phyloP scores from a whole-genome alignment of 2,113 vertebrate species.

The Oncorhynchus nerka region DNA sequence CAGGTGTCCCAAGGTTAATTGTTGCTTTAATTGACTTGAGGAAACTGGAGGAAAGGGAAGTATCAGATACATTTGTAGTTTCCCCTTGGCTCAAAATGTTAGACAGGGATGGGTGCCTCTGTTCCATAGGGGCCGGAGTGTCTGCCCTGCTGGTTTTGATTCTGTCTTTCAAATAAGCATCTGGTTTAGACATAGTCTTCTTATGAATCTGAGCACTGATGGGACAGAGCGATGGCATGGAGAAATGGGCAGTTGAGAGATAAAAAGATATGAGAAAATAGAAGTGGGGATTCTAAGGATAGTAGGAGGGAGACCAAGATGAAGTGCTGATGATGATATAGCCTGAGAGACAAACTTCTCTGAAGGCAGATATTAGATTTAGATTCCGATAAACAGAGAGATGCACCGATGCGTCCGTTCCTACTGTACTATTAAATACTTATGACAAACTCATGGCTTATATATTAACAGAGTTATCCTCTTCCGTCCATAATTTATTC shows the following conservation, averaged over 20 bases:
- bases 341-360: background rate
- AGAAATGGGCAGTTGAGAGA: background rate
- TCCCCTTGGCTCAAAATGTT: background rate
- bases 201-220: too few species aligned
- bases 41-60: slow-evolving; percentile 16
- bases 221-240: background rate
- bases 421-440: slow-evolving; percentile 55
- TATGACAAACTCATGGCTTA: slow-evolving; percentile 64
- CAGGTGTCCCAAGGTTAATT: slow-evolving; percentile 61
- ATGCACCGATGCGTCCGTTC: slow-evolving; percentile 53
- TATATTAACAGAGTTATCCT: slow-evolving; percentile 64
- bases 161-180: too few species aligned
- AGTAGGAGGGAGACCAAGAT: background rate
- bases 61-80: background rate
- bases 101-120: too few species aligned
- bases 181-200: too few species aligned
- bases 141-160: too few species aligned
- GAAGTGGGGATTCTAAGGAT: background rate
- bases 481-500: slow-evolving; percentile 65
- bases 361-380: background rate
- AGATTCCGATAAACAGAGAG: background rate
- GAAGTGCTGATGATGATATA: background rate
- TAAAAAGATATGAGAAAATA: background rate
- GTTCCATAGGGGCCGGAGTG: too few species aligned
- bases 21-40: slow-evolving; percentile 48